Base-by-base conservation (phyloP, 2,113 vertebrate species). In the Perccottus glenii region DNA sequence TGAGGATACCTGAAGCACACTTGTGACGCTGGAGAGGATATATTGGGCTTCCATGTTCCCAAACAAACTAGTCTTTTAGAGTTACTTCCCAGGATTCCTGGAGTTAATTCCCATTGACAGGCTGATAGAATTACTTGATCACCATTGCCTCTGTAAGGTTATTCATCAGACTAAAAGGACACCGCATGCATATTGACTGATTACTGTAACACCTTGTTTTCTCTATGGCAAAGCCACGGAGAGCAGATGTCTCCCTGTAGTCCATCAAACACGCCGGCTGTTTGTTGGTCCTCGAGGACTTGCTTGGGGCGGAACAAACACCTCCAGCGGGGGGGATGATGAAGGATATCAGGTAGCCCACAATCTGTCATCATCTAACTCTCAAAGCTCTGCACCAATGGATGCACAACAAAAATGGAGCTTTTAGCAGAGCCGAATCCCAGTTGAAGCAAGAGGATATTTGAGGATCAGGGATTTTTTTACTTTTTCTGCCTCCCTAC, bases 301-400 rank as follows among this genome's bases (percentile, higher is more conserved):
- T 67, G 85, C 85, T 80, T 60, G 9, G 88, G 80, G 88, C 64
- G 84, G 78, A 89, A 90, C 84, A 88, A 89, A 89, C 84, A 80
- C 85, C 88, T 91, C 89, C 88, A 81, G 77, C 81, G 81, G 88
- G 88, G 85, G 88, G 83, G 78, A 85, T 85, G 89, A 89, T 91
- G 91, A 89, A 90, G 88, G 86, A 89, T 91, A 92, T 93, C 91
- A 91, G 90, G 87, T 92, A 90, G 83, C 90, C 87, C 71, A 51
- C 90, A 92, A 91, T 92, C 91, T 91, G 88, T 90, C 90, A 89
- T 85, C 83, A 88, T 91, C 84, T 81, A 85, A 85, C 84, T 86
- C 83, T 85, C 80, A 90, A 88, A 90, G 87, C 88, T 85, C 75
- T n/a, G 81, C 73, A 67, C 84, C 62, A 73, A 84, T 75, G 62